These are phyloP conservation scores for Pantherophis alleghaniensis DNA, from an alignment of 2,797 vertebrate genomes.

Conservation along the genomic window DNA sequence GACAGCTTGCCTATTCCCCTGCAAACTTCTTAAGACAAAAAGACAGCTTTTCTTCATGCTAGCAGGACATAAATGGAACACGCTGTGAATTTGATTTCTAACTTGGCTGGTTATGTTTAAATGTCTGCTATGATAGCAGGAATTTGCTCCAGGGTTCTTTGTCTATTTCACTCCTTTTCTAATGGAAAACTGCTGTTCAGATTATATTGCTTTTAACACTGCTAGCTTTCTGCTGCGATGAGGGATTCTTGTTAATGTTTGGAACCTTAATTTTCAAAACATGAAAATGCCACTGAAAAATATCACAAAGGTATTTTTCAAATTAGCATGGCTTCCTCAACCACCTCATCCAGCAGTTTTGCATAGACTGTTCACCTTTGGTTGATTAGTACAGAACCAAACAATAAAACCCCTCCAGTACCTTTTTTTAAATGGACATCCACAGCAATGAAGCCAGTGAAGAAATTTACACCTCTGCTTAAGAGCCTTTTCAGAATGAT, in stretches of 20 bases:
- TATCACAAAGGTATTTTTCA: not conserved
- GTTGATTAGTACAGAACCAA: too few species aligned
- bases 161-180: not conserved
- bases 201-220: not conserved
- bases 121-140: not conserved
- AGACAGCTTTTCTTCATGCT: not conserved
- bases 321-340: not conserved
- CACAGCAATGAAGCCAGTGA: not conserved
- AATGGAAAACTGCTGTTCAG: constrained; percentile 14
- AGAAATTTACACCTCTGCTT: not conserved
- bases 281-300: not conserved
- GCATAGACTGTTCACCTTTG: not conserved
- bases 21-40: constrained; percentile 14
- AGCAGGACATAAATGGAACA: constrained; percentile 3
- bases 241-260: constrained; percentile 6
- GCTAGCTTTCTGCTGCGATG: not conserved
- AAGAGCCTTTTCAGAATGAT: not conserved
- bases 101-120: constrained; percentile 16
- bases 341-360: not conserved
- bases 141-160: constrained; percentile 16
- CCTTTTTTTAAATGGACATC: not conserved
- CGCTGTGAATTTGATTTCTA: constrained; percentile 21
- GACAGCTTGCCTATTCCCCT: not conserved
- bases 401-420: too few species aligned
- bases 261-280: not conserved